Conservation (phyloP, 2,113 vertebrate genomes). For the Melanerpes formicivorus region DNA sequence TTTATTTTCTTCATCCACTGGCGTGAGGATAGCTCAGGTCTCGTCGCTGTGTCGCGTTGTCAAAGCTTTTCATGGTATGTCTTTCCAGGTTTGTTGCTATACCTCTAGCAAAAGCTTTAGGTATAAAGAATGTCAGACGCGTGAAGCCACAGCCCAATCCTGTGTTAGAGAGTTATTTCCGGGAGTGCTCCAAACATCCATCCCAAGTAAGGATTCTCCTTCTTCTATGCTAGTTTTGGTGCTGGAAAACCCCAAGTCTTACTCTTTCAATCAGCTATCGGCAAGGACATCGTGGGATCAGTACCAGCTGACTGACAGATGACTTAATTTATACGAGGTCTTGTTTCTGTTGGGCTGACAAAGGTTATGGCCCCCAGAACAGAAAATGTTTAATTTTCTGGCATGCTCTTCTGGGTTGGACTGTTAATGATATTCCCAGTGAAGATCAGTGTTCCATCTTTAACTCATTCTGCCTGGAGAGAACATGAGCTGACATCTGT, state of each 20-base stretch:
- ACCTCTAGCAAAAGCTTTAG: conserved; percentile 80
- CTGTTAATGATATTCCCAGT: conserved; percentile 6
- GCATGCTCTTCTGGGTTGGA: not conserved
- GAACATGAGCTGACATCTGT: conserved; percentile 35
- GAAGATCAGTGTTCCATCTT: conserved; percentile 28
- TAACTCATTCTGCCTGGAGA: conserved; percentile 33
- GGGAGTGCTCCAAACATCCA: conserved; percentile 76
- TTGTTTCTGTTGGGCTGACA: conserved; percentile 50
- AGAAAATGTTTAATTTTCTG: conserved; percentile 47
- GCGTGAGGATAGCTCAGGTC: not conserved
- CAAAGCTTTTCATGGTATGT: conserved; percentile 7
- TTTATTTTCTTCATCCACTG: not conserved
- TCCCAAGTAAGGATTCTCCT: conserved; percentile 80
- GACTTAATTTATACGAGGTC: conserved; percentile 53
- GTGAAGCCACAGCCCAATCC: conserved; percentile 77
- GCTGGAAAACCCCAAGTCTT: conserved; percentile 24
- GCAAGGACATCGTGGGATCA: conserved; percentile 27
- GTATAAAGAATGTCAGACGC: conserved; percentile 78
- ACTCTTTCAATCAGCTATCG: conserved; percentile 42
- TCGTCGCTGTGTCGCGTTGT: not conserved
- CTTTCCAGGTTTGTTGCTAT: conserved; percentile 84
- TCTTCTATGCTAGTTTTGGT: not conserved
- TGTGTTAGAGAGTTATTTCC: conserved; percentile 84
- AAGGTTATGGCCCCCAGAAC: conserved; percentile 8
- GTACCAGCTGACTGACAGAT: conserved; percentile 55